Evolutionary conservation across 2,113 vertebrate genomes (phyloP).

Genomic region (Pteronura brasiliensis): DNA sequence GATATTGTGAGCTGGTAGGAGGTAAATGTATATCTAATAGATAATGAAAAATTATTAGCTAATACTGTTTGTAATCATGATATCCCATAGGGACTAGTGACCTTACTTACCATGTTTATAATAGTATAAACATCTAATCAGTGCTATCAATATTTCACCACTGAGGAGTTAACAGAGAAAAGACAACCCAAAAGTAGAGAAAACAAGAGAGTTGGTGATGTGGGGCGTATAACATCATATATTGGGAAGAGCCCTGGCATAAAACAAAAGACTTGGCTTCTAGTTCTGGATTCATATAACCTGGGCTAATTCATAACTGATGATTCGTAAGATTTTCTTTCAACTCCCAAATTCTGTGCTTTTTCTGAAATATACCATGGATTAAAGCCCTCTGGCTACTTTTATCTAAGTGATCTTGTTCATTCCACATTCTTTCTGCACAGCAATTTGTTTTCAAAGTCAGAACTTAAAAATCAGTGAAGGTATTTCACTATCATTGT

Average conservation of each 20-base stretch:
- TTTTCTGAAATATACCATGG: neutral
- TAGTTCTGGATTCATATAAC: neutral
- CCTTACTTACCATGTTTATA: neutral
- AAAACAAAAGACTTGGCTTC: neutral
- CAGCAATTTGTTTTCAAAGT: neutral
- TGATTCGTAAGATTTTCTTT: neutral
- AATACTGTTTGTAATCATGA: neutral
- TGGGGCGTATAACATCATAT: neutral
- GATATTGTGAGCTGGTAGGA: neutral
- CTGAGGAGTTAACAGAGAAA: neutral
- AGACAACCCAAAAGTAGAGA: neutral
- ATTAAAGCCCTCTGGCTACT: neutral
- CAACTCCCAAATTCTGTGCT: neutral
- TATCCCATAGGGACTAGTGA: neutral
- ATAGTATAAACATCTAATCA: neutral
- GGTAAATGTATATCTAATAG: neutral
- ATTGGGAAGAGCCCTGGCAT: fast-evolving
- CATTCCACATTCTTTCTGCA: neutral
- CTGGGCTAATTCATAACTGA: neutral
- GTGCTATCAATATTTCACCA: neutral
- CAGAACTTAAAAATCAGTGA: neutral
- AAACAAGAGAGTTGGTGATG: neutral
- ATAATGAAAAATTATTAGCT: neutral
- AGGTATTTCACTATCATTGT: neutral
- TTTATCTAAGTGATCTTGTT: neutral